These are phyloP conservation scores for Sebastiscus albofasciatus DNA, from an alignment of 2,797 vertebrate species.

Conservation along the genomic window DNA sequence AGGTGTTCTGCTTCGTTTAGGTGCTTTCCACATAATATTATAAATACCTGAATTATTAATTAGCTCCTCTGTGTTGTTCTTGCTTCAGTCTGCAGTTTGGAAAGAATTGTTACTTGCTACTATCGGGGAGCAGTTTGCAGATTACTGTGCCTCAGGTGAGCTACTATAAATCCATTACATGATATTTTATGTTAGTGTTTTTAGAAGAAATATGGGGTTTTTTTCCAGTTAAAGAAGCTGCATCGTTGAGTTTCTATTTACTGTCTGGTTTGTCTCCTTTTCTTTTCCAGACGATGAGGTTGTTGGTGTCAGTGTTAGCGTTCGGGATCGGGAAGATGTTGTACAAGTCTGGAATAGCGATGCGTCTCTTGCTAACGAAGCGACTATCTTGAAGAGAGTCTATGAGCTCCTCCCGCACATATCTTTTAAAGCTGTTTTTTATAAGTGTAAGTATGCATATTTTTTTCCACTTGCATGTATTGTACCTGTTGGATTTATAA, in stretches of 20 bases:
- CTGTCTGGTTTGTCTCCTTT: not conserved
- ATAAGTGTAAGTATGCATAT: conserved; percentile 89
- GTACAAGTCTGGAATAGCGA: conserved; percentile 93
- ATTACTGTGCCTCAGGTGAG: conserved; percentile 87
- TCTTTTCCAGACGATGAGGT: conserved; percentile 88
- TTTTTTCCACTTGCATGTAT: not conserved
- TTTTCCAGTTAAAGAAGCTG: too few species aligned
- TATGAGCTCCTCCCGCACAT: conserved; percentile 89
- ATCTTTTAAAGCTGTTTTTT: conserved; percentile 93
- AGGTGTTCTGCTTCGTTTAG: conserved; percentile 55
- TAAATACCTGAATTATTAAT: not conserved
- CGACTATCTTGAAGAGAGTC: conserved; percentile 89
- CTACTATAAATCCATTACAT: not conserved
- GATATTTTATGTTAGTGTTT: not conserved
- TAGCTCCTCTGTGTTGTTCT: not conserved
- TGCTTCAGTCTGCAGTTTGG: conserved; percentile 88
- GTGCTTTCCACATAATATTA: not conserved
- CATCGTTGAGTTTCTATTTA: not conserved
- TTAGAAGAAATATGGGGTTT: not conserved
- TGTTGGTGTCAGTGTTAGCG: conserved; percentile 91
- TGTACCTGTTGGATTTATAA: not conserved
- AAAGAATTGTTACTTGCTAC: conserved; percentile 92
- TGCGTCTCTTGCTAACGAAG: conserved; percentile 87
- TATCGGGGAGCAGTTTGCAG: conserved; percentile 93
- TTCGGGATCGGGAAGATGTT: conserved; percentile 91